These are phyloP conservation scores for Bilobella aurantiaca DNA, from an alignment of 1,140 invertebrate genomes.

Conservation along the genomic window DNA sequence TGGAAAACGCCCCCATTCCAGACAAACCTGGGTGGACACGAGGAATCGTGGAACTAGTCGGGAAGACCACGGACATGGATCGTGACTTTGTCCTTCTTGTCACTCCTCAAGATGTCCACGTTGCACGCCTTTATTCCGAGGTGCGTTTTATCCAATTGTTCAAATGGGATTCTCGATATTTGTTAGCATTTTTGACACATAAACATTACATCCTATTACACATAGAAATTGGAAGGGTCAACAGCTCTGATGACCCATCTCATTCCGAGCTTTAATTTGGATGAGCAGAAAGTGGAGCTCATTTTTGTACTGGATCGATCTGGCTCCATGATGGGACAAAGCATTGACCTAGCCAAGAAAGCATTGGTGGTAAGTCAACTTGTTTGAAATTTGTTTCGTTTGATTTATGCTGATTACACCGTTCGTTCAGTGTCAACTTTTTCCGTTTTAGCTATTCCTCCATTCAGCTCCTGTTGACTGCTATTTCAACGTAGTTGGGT, in stretches of 20 bases:
- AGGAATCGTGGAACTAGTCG: conserved; percentile 18
- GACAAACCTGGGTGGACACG: conserved; percentile 20
- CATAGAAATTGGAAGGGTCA: conserved; percentile 20
- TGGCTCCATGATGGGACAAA: conserved; percentile 38
- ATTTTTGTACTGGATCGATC: conserved; percentile 38
- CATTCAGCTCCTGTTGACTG: conserved; percentile 34
- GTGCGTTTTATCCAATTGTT: conserved; percentile 7
- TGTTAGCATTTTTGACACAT: not conserved
- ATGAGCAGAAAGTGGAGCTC: conserved; percentile 36
- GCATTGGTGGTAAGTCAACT: conserved; percentile 34
- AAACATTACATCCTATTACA: not conserved
- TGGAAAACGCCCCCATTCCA: conserved; percentile 11
- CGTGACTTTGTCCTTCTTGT: conserved; percentile 34
- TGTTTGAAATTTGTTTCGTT: not conserved
- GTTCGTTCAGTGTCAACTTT: no score
- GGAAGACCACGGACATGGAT: conserved; percentile 34
- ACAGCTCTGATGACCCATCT: conserved; percentile 33
- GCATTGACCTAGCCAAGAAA: conserved; percentile 37
- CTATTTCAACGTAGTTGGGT: conserved; percentile 35
- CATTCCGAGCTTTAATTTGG: conserved; percentile 34
- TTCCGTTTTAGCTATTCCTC: conserved; percentile 31
- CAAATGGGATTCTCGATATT: not conserved
- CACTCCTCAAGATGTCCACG: conserved; percentile 22
- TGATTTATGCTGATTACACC: no score
- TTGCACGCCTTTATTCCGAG: conserved; percentile 29